These are phyloP conservation scores for Nannoperca obscura DNA, from an alignment of 2,797 vertebrate genomes.

Conservation along the genomic window DNA sequence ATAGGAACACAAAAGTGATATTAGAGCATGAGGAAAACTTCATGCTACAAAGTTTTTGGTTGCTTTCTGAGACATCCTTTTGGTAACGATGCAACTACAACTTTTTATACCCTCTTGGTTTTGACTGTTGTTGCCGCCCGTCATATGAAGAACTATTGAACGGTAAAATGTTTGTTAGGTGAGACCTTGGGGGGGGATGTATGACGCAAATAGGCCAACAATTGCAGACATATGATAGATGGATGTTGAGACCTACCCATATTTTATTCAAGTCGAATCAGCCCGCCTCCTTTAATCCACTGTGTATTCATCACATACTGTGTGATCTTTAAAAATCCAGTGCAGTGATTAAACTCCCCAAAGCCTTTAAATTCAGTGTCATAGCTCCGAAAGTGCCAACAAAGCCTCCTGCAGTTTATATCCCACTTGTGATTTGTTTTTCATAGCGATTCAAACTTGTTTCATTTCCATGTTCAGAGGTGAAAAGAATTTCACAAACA, in stretches of 20 bases:
- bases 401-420: constrained; percentile 39
- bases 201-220: constrained; percentile 42
- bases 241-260: constrained; percentile 43
- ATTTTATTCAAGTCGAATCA: constrained; percentile 36
- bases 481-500: constrained; percentile 65
- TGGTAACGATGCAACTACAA: background rate
- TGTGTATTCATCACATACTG: constrained; percentile 54
- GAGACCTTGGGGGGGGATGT: background rate
- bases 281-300: constrained; percentile 33
- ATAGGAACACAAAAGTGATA: background rate
- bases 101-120: constrained; percentile 24
- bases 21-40: background rate
- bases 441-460: constrained; percentile 41
- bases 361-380: constrained; percentile 50
- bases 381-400: constrained; percentile 53
- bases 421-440: constrained; percentile 53
- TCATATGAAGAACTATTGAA: constrained; percentile 1
- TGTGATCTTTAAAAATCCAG: constrained; percentile 39
- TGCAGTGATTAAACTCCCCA: constrained; percentile 42
- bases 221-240: constrained; percentile 29
- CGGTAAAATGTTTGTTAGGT: constrained; percentile 13
- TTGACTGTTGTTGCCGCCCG: constrained; percentile 6
- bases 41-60: background rate
- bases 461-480: constrained; percentile 42
- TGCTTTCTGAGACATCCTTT: background rate